These are phyloP conservation scores for Alces alces DNA, from an alignment of 2,113 vertebrate species.

Conservation along the genomic window DNA sequence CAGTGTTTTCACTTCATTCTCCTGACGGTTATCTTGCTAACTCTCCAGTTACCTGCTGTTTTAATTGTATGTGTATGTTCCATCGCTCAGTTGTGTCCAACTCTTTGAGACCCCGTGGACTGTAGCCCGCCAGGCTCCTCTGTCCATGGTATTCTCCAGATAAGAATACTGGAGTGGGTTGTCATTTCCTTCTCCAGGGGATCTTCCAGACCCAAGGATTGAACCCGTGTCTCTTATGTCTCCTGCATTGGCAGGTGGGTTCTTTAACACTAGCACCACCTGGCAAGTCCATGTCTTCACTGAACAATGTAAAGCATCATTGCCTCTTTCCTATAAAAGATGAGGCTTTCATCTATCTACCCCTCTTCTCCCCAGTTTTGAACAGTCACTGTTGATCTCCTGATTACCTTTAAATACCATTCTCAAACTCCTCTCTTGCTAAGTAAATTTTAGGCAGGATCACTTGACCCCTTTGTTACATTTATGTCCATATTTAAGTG, in stretches of 20 bases:
- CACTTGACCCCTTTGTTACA: no score
- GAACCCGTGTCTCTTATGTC: background rate
- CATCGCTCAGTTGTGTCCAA: background rate
- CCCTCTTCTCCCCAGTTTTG: no score
- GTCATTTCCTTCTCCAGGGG: background rate
- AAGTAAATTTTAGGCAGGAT: no score
- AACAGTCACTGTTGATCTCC: background rate
- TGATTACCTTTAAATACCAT: background rate
- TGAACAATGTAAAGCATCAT: background rate
- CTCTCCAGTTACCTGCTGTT: background rate
- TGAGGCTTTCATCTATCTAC: accelerated
- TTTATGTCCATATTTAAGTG: background rate
- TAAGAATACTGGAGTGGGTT: background rate
- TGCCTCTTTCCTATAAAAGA: background rate
- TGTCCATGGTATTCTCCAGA: background rate
- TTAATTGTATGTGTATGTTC: background rate
- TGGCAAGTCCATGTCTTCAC: background rate
- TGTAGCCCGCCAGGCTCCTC: background rate
- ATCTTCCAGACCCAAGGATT: background rate
- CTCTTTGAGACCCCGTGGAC: background rate
- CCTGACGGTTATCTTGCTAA: accelerated
- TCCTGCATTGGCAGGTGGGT: background rate
- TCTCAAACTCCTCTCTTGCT: background rate
- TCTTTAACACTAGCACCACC: background rate
- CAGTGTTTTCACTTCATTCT: no score